Percentiles rank a stretch among this genome's conserved stretches.
Conservation (phyloP, 2,113 vertebrate species). For the Ailurus styani region DNA sequence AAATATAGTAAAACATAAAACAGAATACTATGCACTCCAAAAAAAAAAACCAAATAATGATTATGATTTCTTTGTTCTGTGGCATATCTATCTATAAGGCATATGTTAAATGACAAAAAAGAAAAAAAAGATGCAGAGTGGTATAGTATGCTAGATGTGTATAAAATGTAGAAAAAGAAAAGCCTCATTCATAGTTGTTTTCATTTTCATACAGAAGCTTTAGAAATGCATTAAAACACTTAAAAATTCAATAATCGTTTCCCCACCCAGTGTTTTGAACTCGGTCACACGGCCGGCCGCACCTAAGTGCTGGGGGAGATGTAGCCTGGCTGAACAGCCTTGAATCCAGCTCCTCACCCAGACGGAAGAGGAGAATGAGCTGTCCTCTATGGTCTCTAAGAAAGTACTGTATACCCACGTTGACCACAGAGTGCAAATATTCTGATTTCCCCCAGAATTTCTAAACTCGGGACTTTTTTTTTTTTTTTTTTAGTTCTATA, state of each 20-base stretch:
- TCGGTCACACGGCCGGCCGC: not conserved
- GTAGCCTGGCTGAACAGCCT: not conserved
- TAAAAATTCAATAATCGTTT: not conserved
- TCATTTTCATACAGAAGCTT: not conserved
- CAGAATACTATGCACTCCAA: not conserved
- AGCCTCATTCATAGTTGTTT: not conserved
- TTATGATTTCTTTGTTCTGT: not conserved
- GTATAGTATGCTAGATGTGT: not conserved
- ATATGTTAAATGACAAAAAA: not conserved
- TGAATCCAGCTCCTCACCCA: not conserved
- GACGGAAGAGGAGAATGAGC: not conserved
- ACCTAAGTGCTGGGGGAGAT: not conserved
- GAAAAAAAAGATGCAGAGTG: not conserved
- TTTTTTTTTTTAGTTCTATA: not conserved
- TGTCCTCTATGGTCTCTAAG: not conserved
- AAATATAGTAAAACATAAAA: not conserved
- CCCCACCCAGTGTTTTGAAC: not conserved
- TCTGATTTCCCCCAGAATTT: not conserved
- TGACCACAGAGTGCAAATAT: not conserved
- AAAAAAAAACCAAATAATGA: not conserved
- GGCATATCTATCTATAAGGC: not conserved
- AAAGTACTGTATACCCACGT: not conserved
- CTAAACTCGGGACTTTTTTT: not conserved
- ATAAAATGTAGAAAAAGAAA: not conserved
- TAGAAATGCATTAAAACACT: not conserved